phyloP scores from a whole-genome alignment of 2,888 invertebrate genomes.

The Eupithecia abbreviata region DNA sequence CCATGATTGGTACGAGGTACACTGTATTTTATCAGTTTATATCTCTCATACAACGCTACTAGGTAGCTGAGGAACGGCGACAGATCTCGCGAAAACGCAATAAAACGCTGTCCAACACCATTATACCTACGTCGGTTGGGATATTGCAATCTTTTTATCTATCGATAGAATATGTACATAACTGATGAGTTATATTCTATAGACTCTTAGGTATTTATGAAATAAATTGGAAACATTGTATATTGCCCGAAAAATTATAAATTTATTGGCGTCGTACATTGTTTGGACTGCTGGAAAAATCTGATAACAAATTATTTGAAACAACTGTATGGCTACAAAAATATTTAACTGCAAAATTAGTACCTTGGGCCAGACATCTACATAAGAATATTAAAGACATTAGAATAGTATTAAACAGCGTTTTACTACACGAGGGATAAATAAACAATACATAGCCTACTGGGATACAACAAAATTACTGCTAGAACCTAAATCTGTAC shows the following conservation, averaged over 20 bases:
- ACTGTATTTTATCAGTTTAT: constrained; percentile 32
- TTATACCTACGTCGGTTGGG: neutral
- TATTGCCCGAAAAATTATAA: no score
- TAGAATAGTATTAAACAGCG: constrained; percentile 9
- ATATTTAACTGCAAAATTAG: neutral
- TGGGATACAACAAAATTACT: neutral
- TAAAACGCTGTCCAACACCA: constrained; percentile 11
- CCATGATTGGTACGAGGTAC: constrained; percentile 26
- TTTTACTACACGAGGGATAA: constrained; percentile 4
- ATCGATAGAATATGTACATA: neutral
- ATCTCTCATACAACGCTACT: constrained; percentile 30
- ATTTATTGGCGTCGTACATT: neutral
- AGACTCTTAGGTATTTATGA: neutral
- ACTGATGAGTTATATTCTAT: neutral
- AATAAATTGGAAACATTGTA: neutral
- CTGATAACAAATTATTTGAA: neutral
- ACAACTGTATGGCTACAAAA: neutral
- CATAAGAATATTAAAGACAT: neutral
- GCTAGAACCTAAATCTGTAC: constrained; percentile 6
- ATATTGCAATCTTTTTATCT: neutral
- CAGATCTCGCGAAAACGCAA: constrained; percentile 20
- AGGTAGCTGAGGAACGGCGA: constrained; percentile 30
- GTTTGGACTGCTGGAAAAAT: neutral
- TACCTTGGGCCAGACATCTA: neutral
- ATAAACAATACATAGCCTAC: constrained; percentile 15